Base-by-base conservation (phyloP, 35 echinoderm and acorn worm species). In the Anneissia japonica region DNA sequence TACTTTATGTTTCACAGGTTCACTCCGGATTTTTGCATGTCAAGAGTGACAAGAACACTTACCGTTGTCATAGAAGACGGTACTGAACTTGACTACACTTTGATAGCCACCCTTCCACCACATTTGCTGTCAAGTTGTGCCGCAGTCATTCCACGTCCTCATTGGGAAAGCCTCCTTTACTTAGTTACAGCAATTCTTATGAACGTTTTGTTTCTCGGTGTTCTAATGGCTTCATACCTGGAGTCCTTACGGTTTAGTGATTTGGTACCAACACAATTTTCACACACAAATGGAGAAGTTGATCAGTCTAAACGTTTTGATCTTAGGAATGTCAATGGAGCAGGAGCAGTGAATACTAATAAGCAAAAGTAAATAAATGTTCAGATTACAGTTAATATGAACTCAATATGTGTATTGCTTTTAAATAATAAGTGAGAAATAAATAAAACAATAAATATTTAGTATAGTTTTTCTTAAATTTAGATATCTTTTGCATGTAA, bases 21-120 rank as follows among this genome's bases (percentile, higher is more conserved):
- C 80, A 93, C 91, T 33, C 95, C 95, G 32, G 95, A 98, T 77
- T 98, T 98, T 87, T 91, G 92, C 29, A 73, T 98, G 51, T 86
- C 89, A 38, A 82, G 89, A 35, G 91, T 98, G 19, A 93, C 86
- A 34, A 82, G 95, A 26, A 86, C 90, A 39, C 83, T 98, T 10
- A 89, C 91, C 43, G 84, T 98, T 0, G 64, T 88, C 34, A 86
- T 90, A 37, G 90, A 51, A 46, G 93, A 88, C 30, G 86, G 89
- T 37, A 89, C 93, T 46, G 75, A 84, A 4, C 81, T 98, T 32
- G 92, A 93, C 51, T 98, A 94, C 83, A 93, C 93, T 14, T 78
- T 98, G 46, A 91, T 98, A 31, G 95, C 95, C 9, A 94, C 95
- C 64, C 84, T 98, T 32, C 95, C 95, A 37, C 95, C 89, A 0